Conservation (phyloP, 2,888 invertebrate genomes). For the Drosophila aldrichi region DNA sequence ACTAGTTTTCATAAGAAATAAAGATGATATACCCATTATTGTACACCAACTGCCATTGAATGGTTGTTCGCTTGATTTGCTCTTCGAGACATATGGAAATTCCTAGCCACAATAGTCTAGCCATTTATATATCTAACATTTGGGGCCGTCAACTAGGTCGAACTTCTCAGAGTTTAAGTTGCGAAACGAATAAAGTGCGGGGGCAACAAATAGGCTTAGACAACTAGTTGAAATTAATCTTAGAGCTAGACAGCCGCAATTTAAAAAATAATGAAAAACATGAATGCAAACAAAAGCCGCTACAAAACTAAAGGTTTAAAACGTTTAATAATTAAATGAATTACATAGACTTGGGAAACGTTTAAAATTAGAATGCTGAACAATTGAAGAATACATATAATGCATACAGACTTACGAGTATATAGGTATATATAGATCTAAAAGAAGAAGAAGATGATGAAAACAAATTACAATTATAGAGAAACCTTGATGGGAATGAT, state of each 20-base stretch:
- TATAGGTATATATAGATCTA: constrained; percentile 29
- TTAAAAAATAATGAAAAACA: neutral
- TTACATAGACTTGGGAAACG: constrained; percentile 44
- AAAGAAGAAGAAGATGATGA: neutral
- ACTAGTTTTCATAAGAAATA: neutral
- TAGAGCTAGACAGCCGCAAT: constrained; percentile 30
- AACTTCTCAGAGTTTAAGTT: constrained; percentile 29
- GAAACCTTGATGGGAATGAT: constrained; percentile 38
- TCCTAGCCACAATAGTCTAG: constrained; percentile 56
- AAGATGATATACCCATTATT: too few species aligned
- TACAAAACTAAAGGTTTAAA: constrained; percentile 35
- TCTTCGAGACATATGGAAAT: constrained; percentile 13
- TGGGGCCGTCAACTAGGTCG: constrained; percentile 11
- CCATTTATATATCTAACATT: constrained; percentile 45
- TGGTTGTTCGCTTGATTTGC: constrained; percentile 21
- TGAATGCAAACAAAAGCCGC: constrained; percentile 10
- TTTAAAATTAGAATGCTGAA: constrained; percentile 52
- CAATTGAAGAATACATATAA: constrained; percentile 33
- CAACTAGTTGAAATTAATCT: constrained; percentile 34
- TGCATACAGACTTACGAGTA: constrained; percentile 26
- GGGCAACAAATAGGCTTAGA: constrained; percentile 42
- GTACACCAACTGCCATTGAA: constrained; percentile 28
- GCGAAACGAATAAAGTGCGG: constrained; percentile 11
- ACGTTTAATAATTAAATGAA: constrained; percentile 32
- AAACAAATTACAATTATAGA: constrained; percentile 40